Evolutionary conservation across 2,113 vertebrate genomes (phyloP), one percentile per base, ranked within the genome.

Genomic region (Zosterops hypoxanthus): DNA sequence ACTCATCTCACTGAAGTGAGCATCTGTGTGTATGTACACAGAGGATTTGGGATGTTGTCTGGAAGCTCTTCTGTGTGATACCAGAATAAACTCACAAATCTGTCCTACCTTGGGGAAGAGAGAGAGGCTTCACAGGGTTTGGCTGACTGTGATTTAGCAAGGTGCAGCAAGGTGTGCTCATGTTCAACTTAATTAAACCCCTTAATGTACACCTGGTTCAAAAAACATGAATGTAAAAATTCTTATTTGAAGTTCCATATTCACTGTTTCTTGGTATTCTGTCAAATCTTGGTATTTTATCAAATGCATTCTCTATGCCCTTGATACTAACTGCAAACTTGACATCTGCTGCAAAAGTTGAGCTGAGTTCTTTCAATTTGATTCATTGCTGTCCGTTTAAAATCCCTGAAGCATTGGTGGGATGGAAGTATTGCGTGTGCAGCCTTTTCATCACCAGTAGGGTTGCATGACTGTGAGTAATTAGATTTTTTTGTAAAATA

Each of bases 401-500:
- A 81, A 44, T 68, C 66, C 83, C 36, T 12, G 56, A 46, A 90
- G 82, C 59, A 6, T 3, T 59, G 44, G 25, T 25, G 36, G 56
- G 60, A 47, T 83, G 50, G 41, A 65, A 52, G 13, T 70, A 56
- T 42, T 82, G 56, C 28, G 82, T 93, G 44, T 44, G 21, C 29
- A 82, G 46, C 64, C 60, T 92, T 88, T 82, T 77, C 29, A 60
- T 86, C 56, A 6, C 47, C 55, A 28, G 34, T 24, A 64, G 41
- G 13, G 25, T 55, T 96, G 75, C 13, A 7, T 34, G 64, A 47
- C 29, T 82, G 41, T 72, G 36, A 92, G 70, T 63, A 93, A 94
- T 76, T 65, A 77, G 63, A 41, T 75, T 72, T 78, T 61, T 71
- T 59, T 19, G 16, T 65, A 77, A 89, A 93, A 81, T 83, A 78